These are phyloP conservation scores for Emmelina monodactyla DNA, from an alignment of 2,888 invertebrate genomes.

Conservation along the genomic window DNA sequence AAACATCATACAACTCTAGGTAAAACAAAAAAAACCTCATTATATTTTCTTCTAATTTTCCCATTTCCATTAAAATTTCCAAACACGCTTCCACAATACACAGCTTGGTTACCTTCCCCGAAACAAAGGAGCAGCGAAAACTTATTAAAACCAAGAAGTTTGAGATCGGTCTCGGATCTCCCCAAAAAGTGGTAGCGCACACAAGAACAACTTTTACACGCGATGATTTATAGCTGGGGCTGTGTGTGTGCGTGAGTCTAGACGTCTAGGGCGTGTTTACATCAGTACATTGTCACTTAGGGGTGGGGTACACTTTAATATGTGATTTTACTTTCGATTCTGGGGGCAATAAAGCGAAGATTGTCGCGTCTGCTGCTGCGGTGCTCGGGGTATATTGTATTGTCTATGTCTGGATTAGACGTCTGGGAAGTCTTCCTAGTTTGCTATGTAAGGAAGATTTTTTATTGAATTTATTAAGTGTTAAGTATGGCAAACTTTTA, in stretches of 20 bases:
- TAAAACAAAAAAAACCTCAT: too few species aligned
- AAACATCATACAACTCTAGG: too few species aligned
- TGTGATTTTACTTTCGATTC: slow-evolving; percentile 1
- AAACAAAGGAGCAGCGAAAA: slow-evolving; percentile 1
- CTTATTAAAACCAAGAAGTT: slow-evolving; percentile 1
- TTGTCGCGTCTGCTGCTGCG: background rate
- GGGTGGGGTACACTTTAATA: background rate
- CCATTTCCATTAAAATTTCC: too few species aligned
- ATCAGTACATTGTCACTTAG: slow-evolving; percentile 18
- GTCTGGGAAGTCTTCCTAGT: too few species aligned
- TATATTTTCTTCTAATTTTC: too few species aligned
- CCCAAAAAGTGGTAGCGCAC: background rate
- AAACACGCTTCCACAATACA: too few species aligned
- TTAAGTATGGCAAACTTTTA: too few species aligned
- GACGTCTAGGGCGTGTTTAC: slow-evolving; percentile 20
- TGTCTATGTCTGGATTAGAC: too few species aligned
- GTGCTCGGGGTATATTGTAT: too few species aligned
- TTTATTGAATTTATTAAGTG: too few species aligned
- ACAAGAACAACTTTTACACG: background rate
- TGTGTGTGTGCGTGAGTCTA: slow-evolving; percentile 17
- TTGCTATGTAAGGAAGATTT: too few species aligned
- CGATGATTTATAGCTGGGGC: slow-evolving; percentile 8
- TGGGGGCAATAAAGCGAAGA: slow-evolving; percentile 7
- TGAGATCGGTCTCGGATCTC: background rate
- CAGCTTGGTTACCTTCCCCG: too few species aligned